Percentiles rank a stretch among this genome's conserved stretches.
These are phyloP conservation scores for Catamblyrhynchus diadema DNA, from an alignment of 2,797 vertebrate species.

Conservation along the genomic window DNA sequence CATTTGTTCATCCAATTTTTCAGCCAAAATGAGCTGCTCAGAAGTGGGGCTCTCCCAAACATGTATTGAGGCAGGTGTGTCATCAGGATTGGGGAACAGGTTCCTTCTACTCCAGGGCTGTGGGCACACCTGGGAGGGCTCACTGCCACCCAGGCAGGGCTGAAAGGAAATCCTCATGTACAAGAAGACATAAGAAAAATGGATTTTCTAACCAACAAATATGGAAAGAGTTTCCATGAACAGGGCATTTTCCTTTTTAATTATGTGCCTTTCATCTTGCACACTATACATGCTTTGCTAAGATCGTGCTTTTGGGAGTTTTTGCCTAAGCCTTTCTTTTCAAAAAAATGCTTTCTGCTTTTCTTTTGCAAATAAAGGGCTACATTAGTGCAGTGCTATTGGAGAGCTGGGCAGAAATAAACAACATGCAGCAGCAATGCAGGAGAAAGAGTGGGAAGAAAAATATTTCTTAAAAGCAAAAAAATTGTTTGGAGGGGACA, in stretches of 20 bases:
- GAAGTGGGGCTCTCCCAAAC: background rate
- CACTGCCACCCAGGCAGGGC: background rate
- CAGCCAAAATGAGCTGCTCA: background rate
- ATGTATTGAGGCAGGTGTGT: rapidly evolving
- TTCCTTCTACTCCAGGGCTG: background rate
- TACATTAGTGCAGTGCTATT: background rate
- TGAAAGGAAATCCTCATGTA: background rate
- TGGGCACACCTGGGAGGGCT: background rate
- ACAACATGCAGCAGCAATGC: background rate
- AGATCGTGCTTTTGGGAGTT: background rate
- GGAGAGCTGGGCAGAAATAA: slow-evolving; percentile 11
- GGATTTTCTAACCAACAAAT: background rate
- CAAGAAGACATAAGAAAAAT: background rate
- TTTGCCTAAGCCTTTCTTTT: background rate
- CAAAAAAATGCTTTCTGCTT: slow-evolving; percentile 23
- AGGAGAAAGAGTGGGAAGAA: background rate
- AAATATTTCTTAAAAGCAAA: slow-evolving; percentile 30
- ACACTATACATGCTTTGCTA: background rate
- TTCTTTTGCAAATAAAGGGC: slow-evolving; percentile 10
- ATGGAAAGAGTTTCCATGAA: background rate
- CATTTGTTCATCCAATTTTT: background rate
- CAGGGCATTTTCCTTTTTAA: background rate
- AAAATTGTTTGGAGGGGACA: background rate
- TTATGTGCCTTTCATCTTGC: background rate
- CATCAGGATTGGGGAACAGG: background rate